phyloP scores from a whole-genome alignment of 2,888 invertebrate species.

The Ischnura elegans region DNA sequence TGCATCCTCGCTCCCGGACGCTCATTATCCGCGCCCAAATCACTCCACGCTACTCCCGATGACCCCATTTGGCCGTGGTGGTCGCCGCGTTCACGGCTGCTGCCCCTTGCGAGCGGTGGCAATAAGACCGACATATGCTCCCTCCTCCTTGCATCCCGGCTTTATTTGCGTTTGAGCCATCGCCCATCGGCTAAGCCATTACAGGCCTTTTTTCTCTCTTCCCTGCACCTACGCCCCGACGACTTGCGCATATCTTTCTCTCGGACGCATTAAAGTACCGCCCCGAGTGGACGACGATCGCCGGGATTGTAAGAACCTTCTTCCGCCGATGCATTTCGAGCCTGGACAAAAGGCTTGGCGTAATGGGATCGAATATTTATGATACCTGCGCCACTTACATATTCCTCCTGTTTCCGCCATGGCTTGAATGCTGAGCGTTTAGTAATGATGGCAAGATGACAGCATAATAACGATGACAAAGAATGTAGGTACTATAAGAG shows the following conservation, averaged over 20 bases:
- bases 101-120: background rate
- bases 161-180: slow-evolving; percentile 37
- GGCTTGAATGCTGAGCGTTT: background rate
- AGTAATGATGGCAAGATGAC: background rate
- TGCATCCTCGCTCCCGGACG: background rate
- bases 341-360: background rate
- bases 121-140: slow-evolving; percentile 6
- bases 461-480: too few relatives aligned
- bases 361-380: background rate
- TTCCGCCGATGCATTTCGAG: background rate
- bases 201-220: background rate
- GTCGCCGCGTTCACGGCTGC: background rate
- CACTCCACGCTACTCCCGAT: background rate
- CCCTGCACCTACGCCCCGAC: background rate
- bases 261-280: background rate
- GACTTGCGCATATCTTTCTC: background rate
- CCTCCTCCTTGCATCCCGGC: background rate
- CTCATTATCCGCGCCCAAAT: slow-evolving; percentile 3
- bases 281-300: background rate
- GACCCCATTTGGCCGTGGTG: background rate
- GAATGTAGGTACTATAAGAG: too few relatives aligned
- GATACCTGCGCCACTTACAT: background rate
- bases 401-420: background rate
- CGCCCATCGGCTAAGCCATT: slow-evolving; percentile 52
- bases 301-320: background rate